phyloP scores from a whole-genome alignment of 2,888 invertebrate genomes.

The Eudemis profundana region DNA sequence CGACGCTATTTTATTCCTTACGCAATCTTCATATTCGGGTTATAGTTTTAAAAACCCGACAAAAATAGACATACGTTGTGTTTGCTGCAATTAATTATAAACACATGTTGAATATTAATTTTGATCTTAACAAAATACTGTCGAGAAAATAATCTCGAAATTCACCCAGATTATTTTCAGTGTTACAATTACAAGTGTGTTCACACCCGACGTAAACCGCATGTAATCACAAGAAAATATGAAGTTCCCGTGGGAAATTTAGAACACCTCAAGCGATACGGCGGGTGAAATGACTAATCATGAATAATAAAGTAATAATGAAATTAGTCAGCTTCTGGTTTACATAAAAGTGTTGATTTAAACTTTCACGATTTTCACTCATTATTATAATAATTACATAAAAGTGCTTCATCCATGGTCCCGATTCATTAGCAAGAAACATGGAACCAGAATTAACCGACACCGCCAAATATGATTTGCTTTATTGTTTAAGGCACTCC shows the following conservation, averaged over 20 bases:
- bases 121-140: no score
- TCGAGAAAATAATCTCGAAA: no score
- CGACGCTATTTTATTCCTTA: background rate
- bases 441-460: conserved; percentile 34
- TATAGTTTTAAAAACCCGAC: no score
- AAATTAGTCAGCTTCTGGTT: background rate
- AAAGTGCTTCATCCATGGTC: background rate
- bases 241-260: conserved; percentile 48
- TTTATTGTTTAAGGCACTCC: conserved; percentile 39
- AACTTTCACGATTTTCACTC: no score
- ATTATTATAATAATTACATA: no score
- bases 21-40: background rate
- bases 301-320: conserved; percentile 21
- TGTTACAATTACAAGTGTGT: background rate
- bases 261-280: conserved; percentile 45
- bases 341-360: conserved; percentile 3
- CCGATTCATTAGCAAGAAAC: conserved; percentile 26
- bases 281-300: conserved; percentile 17
- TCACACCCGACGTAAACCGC: background rate
- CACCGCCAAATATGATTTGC: conserved; percentile 19
- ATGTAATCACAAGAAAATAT: conserved; percentile 53
- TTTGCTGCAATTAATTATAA: no score
- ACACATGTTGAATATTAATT: no score
- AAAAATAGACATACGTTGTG: no score
- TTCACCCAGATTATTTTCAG: background rate